A percentile compares a stretch with the other conserved stretches of the same genome.
Evolutionary conservation across 2,797 vertebrate genomes (phyloP).

Genomic region (Tolypeutes matacus): DNA sequence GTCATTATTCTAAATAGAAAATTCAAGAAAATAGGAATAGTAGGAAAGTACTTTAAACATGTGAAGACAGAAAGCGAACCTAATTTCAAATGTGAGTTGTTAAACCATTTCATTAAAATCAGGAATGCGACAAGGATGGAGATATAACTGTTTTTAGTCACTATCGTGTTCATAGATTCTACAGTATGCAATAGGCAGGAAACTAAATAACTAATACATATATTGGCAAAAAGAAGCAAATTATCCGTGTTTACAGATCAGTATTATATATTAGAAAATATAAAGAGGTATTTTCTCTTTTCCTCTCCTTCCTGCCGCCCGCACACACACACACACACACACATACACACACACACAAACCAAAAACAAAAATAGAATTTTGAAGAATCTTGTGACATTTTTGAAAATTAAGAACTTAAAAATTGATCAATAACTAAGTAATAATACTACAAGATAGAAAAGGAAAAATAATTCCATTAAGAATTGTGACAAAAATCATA

Average conservation of each 20-base stretch:
- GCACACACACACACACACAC: too few species aligned
- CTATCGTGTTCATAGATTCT: neutral
- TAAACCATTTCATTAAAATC: neutral
- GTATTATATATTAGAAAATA: neutral
- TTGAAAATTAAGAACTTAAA: neutral
- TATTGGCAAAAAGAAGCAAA: neutral
- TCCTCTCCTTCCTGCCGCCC: too few species aligned
- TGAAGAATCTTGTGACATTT: neutral
- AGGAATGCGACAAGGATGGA: neutral
- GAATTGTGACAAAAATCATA: too few species aligned
- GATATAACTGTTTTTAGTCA: neutral
- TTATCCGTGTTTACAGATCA: neutral
- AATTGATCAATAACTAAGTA: too few species aligned
- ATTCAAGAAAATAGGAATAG: too few species aligned
- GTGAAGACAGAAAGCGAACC: neutral
- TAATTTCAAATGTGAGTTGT: neutral
- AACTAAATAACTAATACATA: neutral
- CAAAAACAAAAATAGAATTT: neutral
- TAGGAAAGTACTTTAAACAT: neutral
- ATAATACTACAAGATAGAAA: too few species aligned
- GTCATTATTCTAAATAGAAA: neutral
- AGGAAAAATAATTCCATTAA: too few species aligned
- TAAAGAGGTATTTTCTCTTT: neutral
- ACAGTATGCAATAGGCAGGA: neutral
- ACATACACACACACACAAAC: neutral